Base-by-base conservation (phyloP, 2,113 vertebrate species). In the Gymnobelideus leadbeateri region DNA sequence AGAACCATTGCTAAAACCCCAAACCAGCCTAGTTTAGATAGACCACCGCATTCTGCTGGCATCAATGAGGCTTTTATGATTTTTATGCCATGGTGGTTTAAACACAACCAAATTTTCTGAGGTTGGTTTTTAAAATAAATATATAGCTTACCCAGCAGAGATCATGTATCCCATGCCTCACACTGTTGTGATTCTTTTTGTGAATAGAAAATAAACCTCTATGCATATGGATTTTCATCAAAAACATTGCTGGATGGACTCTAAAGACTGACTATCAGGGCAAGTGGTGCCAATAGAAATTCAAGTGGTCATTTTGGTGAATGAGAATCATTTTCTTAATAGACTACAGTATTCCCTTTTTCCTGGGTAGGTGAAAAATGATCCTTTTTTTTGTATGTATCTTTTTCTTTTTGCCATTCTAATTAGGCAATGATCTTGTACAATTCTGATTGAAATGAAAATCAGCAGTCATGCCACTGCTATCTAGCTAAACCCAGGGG, bases 401-500 rank as follows among this genome's bases (percentile, higher is more conserved):
- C 61, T 96, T 97, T 97, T 97, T 91, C 97, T 98, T 96, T 97
- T 97, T 96, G 97, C 94, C 93, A 96, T 95, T 95, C 97, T 97
- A 98, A 97, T 98, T 98, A 98, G 96, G 89, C 96, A 94, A 91
- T 97, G 97, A 96, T 97, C 94, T 97, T 96, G 95, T 97, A 96
- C 95, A 97, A 90, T 95, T 96, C 93, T 98, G 97, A 98, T 96
- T 98, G 97, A 98, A 97, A 96, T 97, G 95, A 98, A 98, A 98
- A 98, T 98, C 97, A 98, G 95, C 96, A 97, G 94, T 98, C 94
- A 91, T 97, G 92, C 95, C 93, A 95, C 97, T 98, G 96, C 97
- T 96, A 98, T 97, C 96, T 96, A 93, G 92, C 97, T 98, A 96
- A 98, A 97, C 95, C 97, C 26, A 12, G 95, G 96, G 43, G 94